These are phyloP conservation scores for Zhengitettix transpicula DNA, from an alignment of 2,888 invertebrate species.

Conservation along the genomic window DNA sequence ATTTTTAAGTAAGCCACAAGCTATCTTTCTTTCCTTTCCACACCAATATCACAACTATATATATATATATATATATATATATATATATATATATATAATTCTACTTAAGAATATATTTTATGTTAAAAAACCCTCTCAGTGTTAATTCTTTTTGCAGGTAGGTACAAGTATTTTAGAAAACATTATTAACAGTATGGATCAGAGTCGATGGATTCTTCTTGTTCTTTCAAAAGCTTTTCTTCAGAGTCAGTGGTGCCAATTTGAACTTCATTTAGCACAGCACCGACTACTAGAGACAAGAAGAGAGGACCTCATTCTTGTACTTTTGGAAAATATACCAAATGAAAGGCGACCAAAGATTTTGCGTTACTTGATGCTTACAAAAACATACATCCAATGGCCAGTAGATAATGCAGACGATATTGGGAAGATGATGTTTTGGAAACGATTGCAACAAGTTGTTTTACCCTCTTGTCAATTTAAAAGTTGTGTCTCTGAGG, in stretches of 20 bases:
- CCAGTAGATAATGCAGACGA: slow-evolving; percentile 25
- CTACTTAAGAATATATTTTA: too few relatives aligned
- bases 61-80: too few relatives aligned
- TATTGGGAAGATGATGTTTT: slow-evolving; percentile 24
- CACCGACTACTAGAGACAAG: slow-evolving; percentile 43
- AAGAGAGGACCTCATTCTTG: slow-evolving; percentile 41
- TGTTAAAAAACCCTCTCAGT: background rate
- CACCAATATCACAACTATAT: too few relatives aligned
- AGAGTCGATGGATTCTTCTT: slow-evolving; percentile 43
- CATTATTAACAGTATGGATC: slow-evolving; percentile 50
- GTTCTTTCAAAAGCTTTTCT: slow-evolving; percentile 45
- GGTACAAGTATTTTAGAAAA: slow-evolving; percentile 52
- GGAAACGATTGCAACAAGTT: slow-evolving; percentile 26
- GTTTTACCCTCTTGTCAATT: too few relatives aligned
- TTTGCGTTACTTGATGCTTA: slow-evolving; percentile 45
- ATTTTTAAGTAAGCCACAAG: too few relatives aligned
- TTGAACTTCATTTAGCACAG: slow-evolving; percentile 53
- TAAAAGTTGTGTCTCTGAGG: background rate
- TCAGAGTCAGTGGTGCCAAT: slow-evolving; percentile 54
- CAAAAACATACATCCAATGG: slow-evolving; percentile 55
- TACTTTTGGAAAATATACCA: slow-evolving; percentile 48
- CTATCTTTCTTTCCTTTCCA: too few relatives aligned
- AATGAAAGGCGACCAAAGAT: slow-evolving; percentile 39
- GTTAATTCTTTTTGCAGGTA: slow-evolving; percentile 25
- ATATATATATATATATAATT: too few relatives aligned